A percentile compares a stretch with the other conserved stretches of the same genome.
These are phyloP conservation scores for Amaurobius ferox DNA, from an alignment of 2,888 invertebrate genomes.

Conservation along the genomic window DNA sequence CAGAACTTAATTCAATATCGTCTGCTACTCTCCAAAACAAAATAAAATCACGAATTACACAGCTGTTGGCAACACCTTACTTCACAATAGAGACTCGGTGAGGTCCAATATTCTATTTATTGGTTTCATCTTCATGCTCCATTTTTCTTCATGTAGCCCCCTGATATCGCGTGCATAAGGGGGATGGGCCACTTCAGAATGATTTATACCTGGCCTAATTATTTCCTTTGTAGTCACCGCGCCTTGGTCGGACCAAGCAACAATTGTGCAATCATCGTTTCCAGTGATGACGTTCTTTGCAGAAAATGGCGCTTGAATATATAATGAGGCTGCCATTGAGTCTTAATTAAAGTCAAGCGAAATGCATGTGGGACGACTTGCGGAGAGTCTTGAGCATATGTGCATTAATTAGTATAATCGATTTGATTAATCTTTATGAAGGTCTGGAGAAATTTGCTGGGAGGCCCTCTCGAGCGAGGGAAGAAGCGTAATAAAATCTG, in stretches of 20 bases:
- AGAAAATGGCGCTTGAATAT: slow-evolving; percentile 3
- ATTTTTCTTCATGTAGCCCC: slow-evolving; percentile 24
- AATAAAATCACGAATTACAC: slow-evolving; percentile 14
- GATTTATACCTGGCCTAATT: slow-evolving; percentile 61
- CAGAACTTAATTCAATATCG: slow-evolving; percentile 1
- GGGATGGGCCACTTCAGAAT: slow-evolving; percentile 36
- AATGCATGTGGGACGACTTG: background rate
- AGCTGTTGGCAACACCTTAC: slow-evolving; percentile 18
- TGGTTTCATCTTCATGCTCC: background rate
- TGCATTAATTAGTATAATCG: background rate
- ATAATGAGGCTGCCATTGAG: background rate
- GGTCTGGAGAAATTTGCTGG: slow-evolving; percentile 73
- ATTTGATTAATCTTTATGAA: slow-evolving; percentile 32
- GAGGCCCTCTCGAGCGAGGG: too few species aligned
- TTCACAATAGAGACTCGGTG: slow-evolving; percentile 28
- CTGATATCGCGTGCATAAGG: slow-evolving; percentile 1
- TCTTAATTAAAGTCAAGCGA: slow-evolving; percentile 4
- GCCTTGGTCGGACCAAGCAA: slow-evolving; percentile 10
- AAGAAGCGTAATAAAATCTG: too few species aligned
- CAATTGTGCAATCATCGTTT: slow-evolving; percentile 14
- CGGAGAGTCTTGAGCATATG: background rate
- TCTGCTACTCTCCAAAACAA: background rate
- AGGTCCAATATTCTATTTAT: slow-evolving; percentile 32
- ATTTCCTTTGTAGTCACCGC: slow-evolving; percentile 63
- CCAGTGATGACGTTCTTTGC: background rate